Percentiles rank a stretch among this genome's conserved stretches.
These are phyloP conservation scores for Cynopterus brachyotis DNA, from an alignment of 2,113 vertebrate species.

Conservation along the genomic window DNA sequence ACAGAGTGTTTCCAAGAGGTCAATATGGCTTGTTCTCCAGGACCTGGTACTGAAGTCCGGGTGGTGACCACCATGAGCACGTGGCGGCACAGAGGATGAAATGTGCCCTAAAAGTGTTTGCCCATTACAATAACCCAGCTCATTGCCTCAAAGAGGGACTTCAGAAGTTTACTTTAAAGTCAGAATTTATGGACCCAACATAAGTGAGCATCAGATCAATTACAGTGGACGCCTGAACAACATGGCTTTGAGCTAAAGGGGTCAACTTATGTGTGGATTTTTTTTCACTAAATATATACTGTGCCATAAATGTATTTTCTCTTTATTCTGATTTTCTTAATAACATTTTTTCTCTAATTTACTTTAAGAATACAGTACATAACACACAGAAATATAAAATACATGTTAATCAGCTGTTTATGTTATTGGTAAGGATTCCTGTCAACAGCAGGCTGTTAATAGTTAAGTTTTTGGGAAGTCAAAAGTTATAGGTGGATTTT, in stretches of 20 bases:
- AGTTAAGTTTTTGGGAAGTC: background rate
- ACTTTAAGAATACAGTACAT: background rate
- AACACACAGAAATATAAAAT: too few species aligned
- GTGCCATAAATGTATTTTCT: background rate
- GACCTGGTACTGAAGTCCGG: accelerated
- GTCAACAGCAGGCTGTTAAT: background rate
- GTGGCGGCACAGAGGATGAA: accelerated
- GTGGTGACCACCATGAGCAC: accelerated
- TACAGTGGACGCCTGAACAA: too few species aligned
- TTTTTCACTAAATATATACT: background rate
- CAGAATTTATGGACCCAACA: background rate
- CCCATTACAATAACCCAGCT: background rate
- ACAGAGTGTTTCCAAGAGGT: background rate
- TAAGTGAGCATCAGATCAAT: background rate
- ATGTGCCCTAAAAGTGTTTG: too few species aligned
- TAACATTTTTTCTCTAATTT: background rate
- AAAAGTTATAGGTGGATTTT: background rate
- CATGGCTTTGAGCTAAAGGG: background rate
- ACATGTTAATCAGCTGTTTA: background rate
- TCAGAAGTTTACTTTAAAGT: background rate
- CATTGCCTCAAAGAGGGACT: background rate
- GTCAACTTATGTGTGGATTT: background rate
- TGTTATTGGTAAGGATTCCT: background rate
- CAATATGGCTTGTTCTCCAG: background rate
- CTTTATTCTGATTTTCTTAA: background rate